phyloP scores from a whole-genome alignment of 2,888 invertebrate species.

The Spodoptera exigua region DNA sequence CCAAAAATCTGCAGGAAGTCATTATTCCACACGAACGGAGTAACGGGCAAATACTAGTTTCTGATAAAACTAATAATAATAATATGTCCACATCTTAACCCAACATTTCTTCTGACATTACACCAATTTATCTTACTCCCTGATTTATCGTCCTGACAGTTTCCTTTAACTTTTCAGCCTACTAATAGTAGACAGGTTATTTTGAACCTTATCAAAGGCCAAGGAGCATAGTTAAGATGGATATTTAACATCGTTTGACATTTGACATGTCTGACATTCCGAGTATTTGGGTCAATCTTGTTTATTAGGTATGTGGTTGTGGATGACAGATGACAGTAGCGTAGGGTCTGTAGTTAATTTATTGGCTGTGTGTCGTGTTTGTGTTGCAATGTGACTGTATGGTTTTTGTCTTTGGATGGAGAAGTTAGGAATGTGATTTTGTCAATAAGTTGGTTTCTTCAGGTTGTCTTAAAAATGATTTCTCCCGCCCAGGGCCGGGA shows the following conservation, averaged over 20 bases:
- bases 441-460: no score
- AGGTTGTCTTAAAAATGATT: no score
- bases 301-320: slow-evolving; percentile 4
- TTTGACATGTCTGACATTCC: slow-evolving; percentile 16
- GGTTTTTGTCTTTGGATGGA: no score
- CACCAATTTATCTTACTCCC: slow-evolving; percentile 18
- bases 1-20: no score
- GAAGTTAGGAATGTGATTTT: no score
- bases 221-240: not conserved
- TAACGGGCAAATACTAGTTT: no score
- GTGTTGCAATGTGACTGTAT: no score
- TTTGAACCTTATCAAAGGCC: slow-evolving; percentile 33
- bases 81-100: not conserved
- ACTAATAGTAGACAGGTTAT: slow-evolving; percentile 17
- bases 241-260: slow-evolving; percentile 2
- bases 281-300: slow-evolving; percentile 36
- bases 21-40: no score
- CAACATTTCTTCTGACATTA: not conserved
- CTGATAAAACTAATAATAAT: not conserved
- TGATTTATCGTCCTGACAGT: slow-evolving; percentile 41
- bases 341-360: not conserved
- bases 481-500: no score
- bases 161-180: slow-evolving; percentile 7
- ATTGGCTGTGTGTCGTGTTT: not conserved
- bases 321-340: slow-evolving; percentile 15